Conservation (phyloP, 2,797 vertebrate genomes). For the Antrozous pallidus region DNA sequence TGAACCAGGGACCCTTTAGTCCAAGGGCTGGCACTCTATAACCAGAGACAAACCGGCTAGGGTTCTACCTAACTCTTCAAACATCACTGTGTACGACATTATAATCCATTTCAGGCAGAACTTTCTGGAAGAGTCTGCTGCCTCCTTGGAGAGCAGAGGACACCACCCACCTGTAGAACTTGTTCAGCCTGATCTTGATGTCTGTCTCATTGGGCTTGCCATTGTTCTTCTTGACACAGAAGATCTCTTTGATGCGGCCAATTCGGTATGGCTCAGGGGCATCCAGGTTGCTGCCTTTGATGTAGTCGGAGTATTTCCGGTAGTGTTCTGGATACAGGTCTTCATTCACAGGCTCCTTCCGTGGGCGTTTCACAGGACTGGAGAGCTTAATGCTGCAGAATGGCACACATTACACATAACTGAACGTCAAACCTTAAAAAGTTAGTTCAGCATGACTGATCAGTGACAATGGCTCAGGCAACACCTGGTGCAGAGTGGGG, state of each 20-base stretch:
- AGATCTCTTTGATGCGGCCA: constrained; percentile 94
- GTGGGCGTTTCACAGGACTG: constrained; percentile 91
- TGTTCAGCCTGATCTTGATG: constrained; percentile 91
- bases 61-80: not conserved
- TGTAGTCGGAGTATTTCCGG: constrained; percentile 97
- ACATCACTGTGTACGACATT: not conserved
- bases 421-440: not conserved
- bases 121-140: not conserved
- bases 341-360: constrained; percentile 94
- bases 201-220: constrained; percentile 88
- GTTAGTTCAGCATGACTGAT: accelerated
- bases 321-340: constrained; percentile 96
- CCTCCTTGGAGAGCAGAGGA: not conserved
- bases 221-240: constrained; percentile 88
- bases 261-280: constrained; percentile 93
- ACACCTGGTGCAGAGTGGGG: not conserved
- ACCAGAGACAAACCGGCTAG: too few relatives aligned
- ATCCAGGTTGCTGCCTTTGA: constrained; percentile 96
- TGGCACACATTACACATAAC: not conserved
- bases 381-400: constrained; percentile 87
- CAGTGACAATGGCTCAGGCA: not conserved
- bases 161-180: constrained; percentile 90
- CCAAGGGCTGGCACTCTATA: too few relatives aligned
- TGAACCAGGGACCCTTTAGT: not conserved
- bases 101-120: not conserved